Evolutionary conservation across 2,113 vertebrate genomes (phyloP), one percentile per base, ranked within the genome.

Genomic region (Amblyornis subalaris): DNA sequence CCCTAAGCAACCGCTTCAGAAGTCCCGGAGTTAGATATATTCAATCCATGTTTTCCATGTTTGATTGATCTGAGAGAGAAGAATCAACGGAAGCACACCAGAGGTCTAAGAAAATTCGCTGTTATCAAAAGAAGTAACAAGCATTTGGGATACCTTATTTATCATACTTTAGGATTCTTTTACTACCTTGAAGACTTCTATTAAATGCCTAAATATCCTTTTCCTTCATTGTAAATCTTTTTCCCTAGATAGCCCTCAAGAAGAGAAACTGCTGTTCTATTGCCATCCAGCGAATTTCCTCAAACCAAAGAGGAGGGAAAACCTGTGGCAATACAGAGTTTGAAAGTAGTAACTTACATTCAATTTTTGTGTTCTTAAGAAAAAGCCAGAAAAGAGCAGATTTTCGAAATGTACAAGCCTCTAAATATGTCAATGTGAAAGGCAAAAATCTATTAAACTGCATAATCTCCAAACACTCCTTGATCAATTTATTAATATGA

Each of bases 211-310:
- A 57, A 58, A 54, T 44, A 74, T 4, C 3, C 4, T 55, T 48
- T 40, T 33, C 25, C 86, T 74, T 71, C 31, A 70, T 9, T 86
- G 25, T 31, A 84, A 89, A 92, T 21, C 28, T 35, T 24, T 24
- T 75, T 36, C 75, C 55, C 35, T 53, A 17, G 29, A 57, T 0
- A 38, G 14, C 36, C 20, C 50, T 54, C 7, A 44, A 11, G 3
- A 74, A 45, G 8, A 72, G 64, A 54, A 91, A 83, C 29, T 35
- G 53, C 24, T 50, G 42, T 73, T 95, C 69, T 89, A 85, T 25
- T 47, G 85, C 94, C 93, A 96, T 73, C 92, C 96, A 93, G 88
- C 65, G 87, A 95, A 77, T 47, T 61, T 28, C 42, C 33, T 84
- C 87, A 90, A 80, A 90, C 10, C 72, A 85, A 47, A 53, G 18